Conservation (phyloP, 2,797 vertebrate genomes). For the Pipistrellus pygmaeus region DNA sequence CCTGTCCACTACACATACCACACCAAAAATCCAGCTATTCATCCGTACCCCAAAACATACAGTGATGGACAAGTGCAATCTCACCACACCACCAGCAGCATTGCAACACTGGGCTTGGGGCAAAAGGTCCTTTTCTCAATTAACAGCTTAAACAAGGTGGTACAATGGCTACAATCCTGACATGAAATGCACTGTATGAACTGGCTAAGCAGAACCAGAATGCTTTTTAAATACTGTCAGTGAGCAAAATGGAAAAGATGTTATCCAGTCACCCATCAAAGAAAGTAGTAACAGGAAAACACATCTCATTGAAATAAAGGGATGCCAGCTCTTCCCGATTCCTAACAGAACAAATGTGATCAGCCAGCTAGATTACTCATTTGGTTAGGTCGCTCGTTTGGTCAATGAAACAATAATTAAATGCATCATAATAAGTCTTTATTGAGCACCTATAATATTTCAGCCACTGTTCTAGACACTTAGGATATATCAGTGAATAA, state of each 20-base stretch:
- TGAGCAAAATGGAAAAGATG: conserved; percentile 27
- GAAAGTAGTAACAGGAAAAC: not conserved
- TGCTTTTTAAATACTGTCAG: conserved; percentile 23
- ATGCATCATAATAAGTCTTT: not conserved
- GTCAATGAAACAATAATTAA: conserved; percentile 26
- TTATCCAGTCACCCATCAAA: not conserved
- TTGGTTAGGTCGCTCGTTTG: not conserved
- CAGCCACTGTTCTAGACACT: not conserved
- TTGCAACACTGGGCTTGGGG: not conserved
- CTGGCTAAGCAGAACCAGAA: not conserved
- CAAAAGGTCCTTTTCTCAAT: conserved; percentile 43
- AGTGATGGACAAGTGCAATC: conserved; percentile 15
- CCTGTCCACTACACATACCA: not conserved
- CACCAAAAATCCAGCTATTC: conserved; percentile 42
- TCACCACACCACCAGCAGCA: not conserved
- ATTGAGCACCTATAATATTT: not conserved
- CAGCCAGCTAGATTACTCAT: not conserved
- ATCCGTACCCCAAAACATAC: not conserved
- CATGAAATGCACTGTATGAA: not conserved
- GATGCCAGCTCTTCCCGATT: not conserved
- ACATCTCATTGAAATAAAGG: conserved; percentile 16
- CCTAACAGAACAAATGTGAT: not conserved
- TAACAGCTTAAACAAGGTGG: not conserved
- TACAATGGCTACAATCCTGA: not conserved
- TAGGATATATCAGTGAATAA: not conserved